Base-by-base conservation (phyloP, 2,888 invertebrate genomes). In the Dioctria linearis region DNA sequence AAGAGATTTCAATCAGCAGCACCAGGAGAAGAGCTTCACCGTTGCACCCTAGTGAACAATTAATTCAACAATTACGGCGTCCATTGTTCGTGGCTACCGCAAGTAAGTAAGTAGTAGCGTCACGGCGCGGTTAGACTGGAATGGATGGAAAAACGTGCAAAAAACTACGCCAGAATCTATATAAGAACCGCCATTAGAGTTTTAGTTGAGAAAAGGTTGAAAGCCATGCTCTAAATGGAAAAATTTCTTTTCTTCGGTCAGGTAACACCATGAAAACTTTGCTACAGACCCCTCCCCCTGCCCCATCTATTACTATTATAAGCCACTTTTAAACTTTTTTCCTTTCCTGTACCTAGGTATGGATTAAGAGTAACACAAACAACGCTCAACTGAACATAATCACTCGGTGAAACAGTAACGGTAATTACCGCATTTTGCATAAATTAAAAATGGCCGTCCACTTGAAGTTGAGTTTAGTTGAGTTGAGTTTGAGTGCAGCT, bases 61-160 rank as follows among this genome's bases (percentile, higher is more conserved):
- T 75, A 75, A 75, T 75, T 75, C 75, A 75, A 75, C 75, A 75
- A 75, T 75, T 75, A 75, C 75, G 61, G 13, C 57, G 75, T 43
- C 59, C 75, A 75, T 75, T 75, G 75, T 75, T 75, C 59, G 75
- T 75, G 75, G 75, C 43, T 59, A 75, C 75, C 75, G 75, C 75
- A 75, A 75, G 94, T 94, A 54, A 95, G n/a, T 96, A 0, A 88
- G 99, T 46, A 25, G 25, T 25, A 25, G 25, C 25, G 25, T 25
- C 25, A 25, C 25, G 98, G 5, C 5, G 98, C 57, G 98, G 97
- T 59, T 94, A 96, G 85, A 98, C 96, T 87, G 25, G 25, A 25
- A 25, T 25, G 25, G 25, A 25, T 25, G 99, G 99, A 2, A 75
- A 65, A 75, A 75, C n/a, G 75, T 75, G 75, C 75, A 75, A 75